Evolutionary conservation across 2,888 invertebrate species (phyloP).

Genomic region (Hipparchia semele): DNA sequence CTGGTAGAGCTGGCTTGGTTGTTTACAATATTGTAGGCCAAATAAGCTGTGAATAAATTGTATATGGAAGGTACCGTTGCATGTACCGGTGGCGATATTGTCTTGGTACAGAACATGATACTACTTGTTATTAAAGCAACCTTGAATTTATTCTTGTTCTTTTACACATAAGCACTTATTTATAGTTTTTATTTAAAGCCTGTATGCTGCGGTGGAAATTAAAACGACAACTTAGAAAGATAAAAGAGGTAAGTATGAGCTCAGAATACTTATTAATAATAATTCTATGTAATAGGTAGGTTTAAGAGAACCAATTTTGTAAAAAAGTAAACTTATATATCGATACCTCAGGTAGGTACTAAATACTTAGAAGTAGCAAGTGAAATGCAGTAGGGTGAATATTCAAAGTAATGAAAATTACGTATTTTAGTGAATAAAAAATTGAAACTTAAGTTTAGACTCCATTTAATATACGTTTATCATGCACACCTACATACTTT

Average conservation of each 20-base stretch:
- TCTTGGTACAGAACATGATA: constrained; percentile 30
- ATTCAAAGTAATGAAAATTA: no score
- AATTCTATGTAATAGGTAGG: no score
- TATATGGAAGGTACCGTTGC: constrained; percentile 60
- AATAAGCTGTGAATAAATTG: constrained; percentile 57
- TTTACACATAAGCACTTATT: neutral
- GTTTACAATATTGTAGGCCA: constrained; percentile 53
- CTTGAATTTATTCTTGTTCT: constrained; percentile 26
- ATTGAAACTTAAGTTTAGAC: no score
- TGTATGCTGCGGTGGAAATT: neutral
- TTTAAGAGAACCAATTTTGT: no score
- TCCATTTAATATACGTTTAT: no score
- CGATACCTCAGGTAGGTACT: no score
- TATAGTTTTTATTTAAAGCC: constrained; percentile 4
- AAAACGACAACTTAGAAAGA: neutral
- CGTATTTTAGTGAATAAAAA: no score
- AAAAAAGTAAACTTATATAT: no score
- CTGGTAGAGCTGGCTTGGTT: constrained; percentile 41
- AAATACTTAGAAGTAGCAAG: no score
- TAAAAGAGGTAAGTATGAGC: neutral
- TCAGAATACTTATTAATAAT: no score
- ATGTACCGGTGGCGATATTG: constrained; percentile 47
- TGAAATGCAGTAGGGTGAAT: no score
- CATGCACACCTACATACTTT: no score
- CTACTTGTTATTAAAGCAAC: constrained; percentile 15